These are phyloP conservation scores for Petrolisthes manimaculis DNA, from an alignment of 2,888 invertebrate species.

Conservation along the genomic window DNA sequence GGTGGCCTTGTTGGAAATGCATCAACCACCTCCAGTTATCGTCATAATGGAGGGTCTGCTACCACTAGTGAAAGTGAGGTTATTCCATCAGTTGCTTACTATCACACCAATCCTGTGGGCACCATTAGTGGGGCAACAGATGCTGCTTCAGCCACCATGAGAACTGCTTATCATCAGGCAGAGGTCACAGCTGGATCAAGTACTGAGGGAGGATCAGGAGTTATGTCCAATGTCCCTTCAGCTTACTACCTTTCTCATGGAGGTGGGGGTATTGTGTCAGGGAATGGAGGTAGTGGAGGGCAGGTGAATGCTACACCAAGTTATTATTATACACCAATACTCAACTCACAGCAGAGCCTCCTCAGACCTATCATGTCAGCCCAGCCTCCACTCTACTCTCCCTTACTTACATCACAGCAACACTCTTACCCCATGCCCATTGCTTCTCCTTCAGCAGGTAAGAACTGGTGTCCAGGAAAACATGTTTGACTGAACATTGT, in stretches of 20 bases:
- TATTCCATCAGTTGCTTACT: slow-evolving; percentile 1
- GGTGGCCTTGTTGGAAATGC: not conserved
- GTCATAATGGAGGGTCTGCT: slow-evolving; percentile 13
- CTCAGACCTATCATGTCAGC: slow-evolving; percentile 60
- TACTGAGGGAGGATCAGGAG: slow-evolving; percentile 19
- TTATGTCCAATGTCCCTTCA: slow-evolving; percentile 16
- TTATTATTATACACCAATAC: slow-evolving; percentile 56
- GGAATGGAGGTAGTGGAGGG: slow-evolving; percentile 29
- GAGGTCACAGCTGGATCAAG: slow-evolving; percentile 26
- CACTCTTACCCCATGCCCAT: slow-evolving; percentile 54
- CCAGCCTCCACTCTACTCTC: slow-evolving; percentile 61
- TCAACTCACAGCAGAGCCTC: slow-evolving; percentile 53
- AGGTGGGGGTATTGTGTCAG: slow-evolving; percentile 21
- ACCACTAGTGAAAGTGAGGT: not conserved
- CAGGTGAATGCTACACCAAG: slow-evolving; percentile 47
- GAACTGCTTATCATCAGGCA: slow-evolving; percentile 31
- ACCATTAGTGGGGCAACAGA: not conserved
- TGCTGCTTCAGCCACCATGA: slow-evolving; percentile 7
- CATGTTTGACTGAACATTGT: no score
- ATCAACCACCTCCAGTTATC: slow-evolving; percentile 10
- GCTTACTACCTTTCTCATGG: slow-evolving; percentile 32
- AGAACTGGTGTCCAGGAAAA: not conserved
- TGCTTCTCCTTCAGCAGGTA: slow-evolving; percentile 62
- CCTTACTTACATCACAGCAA: slow-evolving; percentile 52
- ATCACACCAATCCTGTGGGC: slow-evolving; percentile 1